Evolutionary conservation across 2,888 invertebrate species (phyloP).

Genomic region (Aporophyla lueneburgensis): DNA sequence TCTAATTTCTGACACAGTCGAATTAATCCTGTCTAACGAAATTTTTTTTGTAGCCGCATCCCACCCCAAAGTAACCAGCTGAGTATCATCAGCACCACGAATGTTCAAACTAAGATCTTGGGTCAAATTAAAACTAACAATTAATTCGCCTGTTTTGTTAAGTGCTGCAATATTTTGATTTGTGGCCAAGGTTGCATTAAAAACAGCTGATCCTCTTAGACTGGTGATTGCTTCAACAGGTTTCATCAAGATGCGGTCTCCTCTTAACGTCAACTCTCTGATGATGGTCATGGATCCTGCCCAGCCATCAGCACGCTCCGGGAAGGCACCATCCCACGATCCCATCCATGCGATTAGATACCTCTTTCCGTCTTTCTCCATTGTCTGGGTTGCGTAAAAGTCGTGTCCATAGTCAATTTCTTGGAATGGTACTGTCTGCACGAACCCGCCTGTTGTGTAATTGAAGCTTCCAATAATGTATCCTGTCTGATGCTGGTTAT

Average conservation of each 20-base stretch:
- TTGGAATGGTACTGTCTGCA: constrained; percentile 80
- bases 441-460: constrained; percentile 76
- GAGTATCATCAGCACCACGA: constrained; percentile 77
- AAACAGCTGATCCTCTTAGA: constrained; percentile 70
- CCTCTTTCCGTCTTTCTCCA: constrained; percentile 79
- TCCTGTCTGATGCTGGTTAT: constrained; percentile 82
- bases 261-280: constrained; percentile 78
- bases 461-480: constrained; percentile 85
- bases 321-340: constrained; percentile 84
- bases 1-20: constrained; percentile 69
- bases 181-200: constrained; percentile 65
- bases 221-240: constrained; percentile 77
- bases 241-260: constrained; percentile 78
- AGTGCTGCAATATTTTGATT: constrained; percentile 45
- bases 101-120: constrained; percentile 75
- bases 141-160: constrained; percentile 80
- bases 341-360: constrained; percentile 85
- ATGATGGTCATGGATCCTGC: constrained; percentile 84
- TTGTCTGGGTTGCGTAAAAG: constrained; percentile 87
- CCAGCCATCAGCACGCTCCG: constrained; percentile 85
- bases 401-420: constrained; percentile 88
- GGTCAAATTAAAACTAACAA: constrained; percentile 73
- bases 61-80: constrained; percentile 74
- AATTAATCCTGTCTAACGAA: constrained; percentile 76
- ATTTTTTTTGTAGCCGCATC: constrained; percentile 75